phyloP scores from a whole-genome alignment of 1,140 invertebrate genomes.

The Chelonus insularis region DNA sequence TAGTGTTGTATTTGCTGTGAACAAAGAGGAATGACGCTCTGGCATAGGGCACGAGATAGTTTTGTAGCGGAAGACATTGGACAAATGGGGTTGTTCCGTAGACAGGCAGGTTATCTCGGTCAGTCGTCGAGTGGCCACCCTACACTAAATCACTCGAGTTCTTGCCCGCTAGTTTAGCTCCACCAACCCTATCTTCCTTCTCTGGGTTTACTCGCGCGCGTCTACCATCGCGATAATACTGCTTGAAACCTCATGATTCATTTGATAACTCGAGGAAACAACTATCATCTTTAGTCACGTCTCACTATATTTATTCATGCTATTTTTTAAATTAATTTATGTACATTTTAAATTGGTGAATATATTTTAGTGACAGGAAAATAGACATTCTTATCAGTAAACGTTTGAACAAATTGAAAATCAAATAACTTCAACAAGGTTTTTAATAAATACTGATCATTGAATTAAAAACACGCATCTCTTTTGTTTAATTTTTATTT shows the following conservation, averaged over 20 bases:
- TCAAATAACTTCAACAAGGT: too few relatives aligned
- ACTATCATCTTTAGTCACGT: slow-evolving; percentile 1
- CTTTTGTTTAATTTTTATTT: too few relatives aligned
- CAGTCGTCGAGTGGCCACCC: slow-evolving; percentile 53
- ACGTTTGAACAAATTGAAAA: too few relatives aligned
- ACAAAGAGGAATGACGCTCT: slow-evolving; percentile 34
- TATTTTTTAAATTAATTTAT: background rate
- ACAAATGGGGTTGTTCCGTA: slow-evolving; percentile 57
- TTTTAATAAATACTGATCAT: too few relatives aligned
- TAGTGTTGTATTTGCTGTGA: slow-evolving; percentile 2
- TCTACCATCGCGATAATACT: slow-evolving; percentile 43
- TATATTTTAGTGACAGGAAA: too few relatives aligned
- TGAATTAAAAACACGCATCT: too few relatives aligned
- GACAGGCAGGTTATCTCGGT: slow-evolving; percentile 56
- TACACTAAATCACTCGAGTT: slow-evolving; percentile 50
- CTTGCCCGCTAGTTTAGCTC: slow-evolving; percentile 38
- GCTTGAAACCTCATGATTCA: slow-evolving; percentile 30
- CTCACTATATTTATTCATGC: background rate
- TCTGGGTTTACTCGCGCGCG: slow-evolving; percentile 30
- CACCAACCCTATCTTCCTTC: slow-evolving; percentile 21
- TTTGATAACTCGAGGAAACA: background rate
- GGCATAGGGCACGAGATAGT: slow-evolving; percentile 43
- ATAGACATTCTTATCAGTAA: too few relatives aligned
- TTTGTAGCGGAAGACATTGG: slow-evolving; percentile 55
- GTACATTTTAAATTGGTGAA: too few relatives aligned